Evolutionary conservation across 2,797 vertebrate genomes (phyloP).

Genomic region (Otolemur crassicaudatus): DNA sequence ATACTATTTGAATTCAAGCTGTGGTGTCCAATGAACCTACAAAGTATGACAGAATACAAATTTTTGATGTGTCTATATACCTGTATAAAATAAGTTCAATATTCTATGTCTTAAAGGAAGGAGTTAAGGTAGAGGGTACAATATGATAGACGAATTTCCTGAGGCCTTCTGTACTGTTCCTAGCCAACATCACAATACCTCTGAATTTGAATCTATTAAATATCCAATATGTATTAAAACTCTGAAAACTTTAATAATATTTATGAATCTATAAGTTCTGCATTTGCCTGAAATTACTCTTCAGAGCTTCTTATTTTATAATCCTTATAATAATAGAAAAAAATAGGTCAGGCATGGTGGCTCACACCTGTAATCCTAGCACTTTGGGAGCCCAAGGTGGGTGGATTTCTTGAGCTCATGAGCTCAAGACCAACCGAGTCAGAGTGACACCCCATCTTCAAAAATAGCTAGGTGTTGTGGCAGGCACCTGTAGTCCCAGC

Average conservation of each 20-base stretch:
- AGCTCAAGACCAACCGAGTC: too few relatives aligned
- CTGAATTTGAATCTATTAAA: neutral
- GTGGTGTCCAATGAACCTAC: neutral
- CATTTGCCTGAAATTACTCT: neutral
- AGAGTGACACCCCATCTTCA: too few relatives aligned
- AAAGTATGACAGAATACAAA: neutral
- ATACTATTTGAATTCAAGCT: neutral
- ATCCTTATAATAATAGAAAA: constrained; percentile 14
- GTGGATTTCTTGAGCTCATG: too few relatives aligned
- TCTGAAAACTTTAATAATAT: neutral
- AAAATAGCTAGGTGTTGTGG: too few relatives aligned
- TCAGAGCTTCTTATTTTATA: neutral
- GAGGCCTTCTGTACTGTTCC: neutral
- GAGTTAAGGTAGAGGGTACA: neutral
- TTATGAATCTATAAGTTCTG: neutral
- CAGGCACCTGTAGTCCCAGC: too few relatives aligned
- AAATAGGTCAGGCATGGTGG: too few relatives aligned
- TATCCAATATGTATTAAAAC: neutral
- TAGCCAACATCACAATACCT: neutral
- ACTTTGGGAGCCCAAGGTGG: too few relatives aligned
- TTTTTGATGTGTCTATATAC: neutral
- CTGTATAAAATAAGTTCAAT: neutral
- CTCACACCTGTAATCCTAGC: too few relatives aligned
- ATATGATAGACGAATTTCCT: neutral
- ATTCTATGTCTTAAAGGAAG: neutral